Conservation (phyloP, 2,888 invertebrate genomes). For the Gnatocerus cornutus region DNA sequence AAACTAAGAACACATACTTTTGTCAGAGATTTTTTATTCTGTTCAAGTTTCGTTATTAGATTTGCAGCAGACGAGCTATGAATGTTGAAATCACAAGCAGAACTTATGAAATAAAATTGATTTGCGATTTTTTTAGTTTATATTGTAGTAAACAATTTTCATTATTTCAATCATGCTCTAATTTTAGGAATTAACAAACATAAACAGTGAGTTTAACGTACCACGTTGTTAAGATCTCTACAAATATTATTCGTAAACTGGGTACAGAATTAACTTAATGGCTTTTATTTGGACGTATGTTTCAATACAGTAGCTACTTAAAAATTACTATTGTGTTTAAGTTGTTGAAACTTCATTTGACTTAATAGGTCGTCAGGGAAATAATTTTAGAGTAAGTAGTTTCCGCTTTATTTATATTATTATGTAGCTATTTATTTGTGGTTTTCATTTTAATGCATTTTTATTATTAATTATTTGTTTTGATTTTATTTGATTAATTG, state of each 20-base stretch:
- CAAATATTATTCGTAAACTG: slow-evolving; percentile 37
- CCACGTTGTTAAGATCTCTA: slow-evolving; percentile 29
- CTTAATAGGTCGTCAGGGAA: not conserved
- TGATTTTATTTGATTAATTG: no score
- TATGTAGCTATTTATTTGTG: no score
- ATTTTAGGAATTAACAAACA: slow-evolving; percentile 33
- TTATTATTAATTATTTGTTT: no score
- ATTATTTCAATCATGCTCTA: slow-evolving; percentile 27
- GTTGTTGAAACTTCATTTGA: not conserved
- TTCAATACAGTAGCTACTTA: slow-evolving; percentile 14
- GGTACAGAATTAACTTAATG: slow-evolving; percentile 38
- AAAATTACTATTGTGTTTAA: not conserved
- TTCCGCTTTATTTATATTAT: no score
- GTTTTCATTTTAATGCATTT: no score
- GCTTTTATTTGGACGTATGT: slow-evolving; percentile 25
- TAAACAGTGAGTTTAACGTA: slow-evolving; percentile 33
- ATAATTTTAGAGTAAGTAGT: no score
- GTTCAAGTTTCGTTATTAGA: no score
- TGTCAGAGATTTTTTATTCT: no score
- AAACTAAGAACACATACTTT: no score
- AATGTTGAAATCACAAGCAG: no score
- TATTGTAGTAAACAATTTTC: not conserved
- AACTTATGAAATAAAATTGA: no score
- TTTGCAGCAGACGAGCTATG: no score
- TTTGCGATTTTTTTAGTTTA: not conserved